Evolutionary conservation across 1,140 invertebrate genomes (phyloP), one percentile per base, ranked within the genome.

Genomic region (Drosophila novamexicana): DNA sequence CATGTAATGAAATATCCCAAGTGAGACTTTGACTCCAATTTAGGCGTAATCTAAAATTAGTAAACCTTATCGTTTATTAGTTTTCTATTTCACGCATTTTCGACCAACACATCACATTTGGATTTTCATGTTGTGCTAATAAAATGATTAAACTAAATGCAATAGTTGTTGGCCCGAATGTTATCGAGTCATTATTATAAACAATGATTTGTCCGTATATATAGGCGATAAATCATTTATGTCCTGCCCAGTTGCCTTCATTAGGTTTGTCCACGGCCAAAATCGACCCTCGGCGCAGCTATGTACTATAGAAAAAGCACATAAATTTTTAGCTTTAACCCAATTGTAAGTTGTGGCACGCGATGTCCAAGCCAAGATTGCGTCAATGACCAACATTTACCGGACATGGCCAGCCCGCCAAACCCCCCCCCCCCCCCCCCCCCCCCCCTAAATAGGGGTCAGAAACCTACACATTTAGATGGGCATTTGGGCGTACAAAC

Each of bases 361-460:
- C 81, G 82, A 84, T 84, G 74, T 86, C 82, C 81, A 44, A 52
- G 57, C 39, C 16, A 81, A 81, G 77, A 83, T 76, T 83, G 80
- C 61, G 66, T 42, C 80, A 75, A 71, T 78, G 76, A 57, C 67
- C 77, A 72, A 65, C 74, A 67, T 72, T 79, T 81, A 37, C 59
- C 63, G 29, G 61, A 75, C 58, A 42, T 42, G 52, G 36, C 10
- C 18, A 9, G 3, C 53, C 45, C 40, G 39, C 0, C 39, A 7
- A 45, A 22, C 22, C 22, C 37, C 22, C 47, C 14, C 36, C 32
- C 47, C 14, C 36, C 32, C n/a, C n/a, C 22, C 22, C 37, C 22
- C 22, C 22, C 37, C 22, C 47, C 14, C 36, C 32, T 8, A 9
- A 47, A 59, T 53, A 56, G 49, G 69, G 75, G 75, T 79, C 59